Base-by-base conservation (phyloP, 2,113 vertebrate species). In the Alligator mississippiensis region DNA sequence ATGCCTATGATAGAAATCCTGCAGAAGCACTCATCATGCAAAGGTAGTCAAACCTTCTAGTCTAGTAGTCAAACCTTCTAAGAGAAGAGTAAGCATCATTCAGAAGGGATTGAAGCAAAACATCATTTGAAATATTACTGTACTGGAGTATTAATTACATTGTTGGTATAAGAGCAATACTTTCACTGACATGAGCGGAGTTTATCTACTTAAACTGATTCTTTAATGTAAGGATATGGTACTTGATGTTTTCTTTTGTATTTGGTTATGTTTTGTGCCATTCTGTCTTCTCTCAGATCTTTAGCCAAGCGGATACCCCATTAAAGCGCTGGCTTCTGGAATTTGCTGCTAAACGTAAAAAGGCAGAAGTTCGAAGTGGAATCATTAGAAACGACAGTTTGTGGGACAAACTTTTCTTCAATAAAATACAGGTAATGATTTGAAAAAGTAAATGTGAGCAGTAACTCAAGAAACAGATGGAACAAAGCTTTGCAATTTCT, bases 321-420 rank as follows among this genome's bases (percentile, higher is more conserved):
- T 34, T 98, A 77, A 98, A 98, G 85, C 98, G 98, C 77, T 98
- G 98, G 98, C 83, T 98, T 10, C 97, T 98, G 95, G 98, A 98
- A 89, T 98, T 98, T 28, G 98, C 98, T 0, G 98, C 98, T 0
- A 97, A 80, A 22, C 87, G 98, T 89, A 98, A 98, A 89, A 98
- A 98, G 80, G 98, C 98, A 1, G 98, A 98, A 92, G 98, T 98
- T 47, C 97, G 86, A 72, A 98, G 97, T 0, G 98, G 98, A 58
- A 98, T 98, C 80, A 98, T 98, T 66, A 96, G 98, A 57, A 98
- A 98, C 1, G 97, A 98, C 47, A 98, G 98, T 13, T 63, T 98
- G 87, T 98, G 98, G 98, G 98, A 98, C 77, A 98, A 97, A 17
- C 95, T 98, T 38, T 98, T 98, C 91, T 98, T 98, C 82, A 98